Percentiles rank a stretch among this genome's conserved stretches.
Conservation (phyloP, 2,888 invertebrate species). For the Metellina segmentata region DNA sequence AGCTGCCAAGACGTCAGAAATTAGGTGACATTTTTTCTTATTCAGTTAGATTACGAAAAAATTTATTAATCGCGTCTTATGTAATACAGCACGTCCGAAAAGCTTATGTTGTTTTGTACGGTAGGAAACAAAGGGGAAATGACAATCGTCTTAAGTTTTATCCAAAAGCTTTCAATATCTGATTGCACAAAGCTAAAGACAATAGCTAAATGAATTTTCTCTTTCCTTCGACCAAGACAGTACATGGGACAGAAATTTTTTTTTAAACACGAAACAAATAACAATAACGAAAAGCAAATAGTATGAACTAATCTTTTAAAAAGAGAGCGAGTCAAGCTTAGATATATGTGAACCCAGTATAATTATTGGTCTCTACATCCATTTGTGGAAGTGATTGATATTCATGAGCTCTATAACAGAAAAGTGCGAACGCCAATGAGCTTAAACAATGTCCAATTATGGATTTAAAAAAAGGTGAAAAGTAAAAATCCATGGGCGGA, state of each 20-base stretch:
- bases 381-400: constrained; percentile 27
- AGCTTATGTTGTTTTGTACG: not conserved
- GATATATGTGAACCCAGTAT: not conserved
- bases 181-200: not conserved
- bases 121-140: not conserved
- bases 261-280: not conserved
- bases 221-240: not conserved
- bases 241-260: too few relatives aligned
- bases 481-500: constrained; percentile 24
- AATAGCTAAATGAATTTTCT: not conserved
- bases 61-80: too few relatives aligned
- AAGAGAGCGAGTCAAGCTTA: not conserved
- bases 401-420: constrained; percentile 4
- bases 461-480: constrained; percentile 16
- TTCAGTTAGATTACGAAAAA: too few relatives aligned
- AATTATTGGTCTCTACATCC: not conserved
- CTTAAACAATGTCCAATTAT: constrained; percentile 28
- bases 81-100: not conserved
- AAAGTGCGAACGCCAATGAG: constrained; percentile 34
- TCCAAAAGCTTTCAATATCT: not conserved
- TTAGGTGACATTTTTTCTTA: too few relatives aligned
- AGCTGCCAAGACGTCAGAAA: too few relatives aligned
- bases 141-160: not conserved
- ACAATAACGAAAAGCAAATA: not conserved
- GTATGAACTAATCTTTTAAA: not conserved